These are phyloP conservation scores for Chloromyia formosa DNA, from an alignment of 2,888 invertebrate genomes.

Conservation along the genomic window DNA sequence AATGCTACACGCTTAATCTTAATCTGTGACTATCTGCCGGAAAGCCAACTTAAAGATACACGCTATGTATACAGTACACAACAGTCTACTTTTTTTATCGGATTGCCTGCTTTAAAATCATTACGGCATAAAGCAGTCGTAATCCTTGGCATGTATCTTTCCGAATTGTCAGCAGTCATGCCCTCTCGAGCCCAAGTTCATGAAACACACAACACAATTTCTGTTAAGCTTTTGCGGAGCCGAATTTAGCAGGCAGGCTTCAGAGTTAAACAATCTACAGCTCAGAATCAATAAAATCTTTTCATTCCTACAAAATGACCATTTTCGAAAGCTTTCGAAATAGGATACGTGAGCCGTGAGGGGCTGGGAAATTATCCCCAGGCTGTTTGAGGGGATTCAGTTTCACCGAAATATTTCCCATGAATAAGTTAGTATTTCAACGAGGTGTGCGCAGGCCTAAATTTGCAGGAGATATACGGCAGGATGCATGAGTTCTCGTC, in stretches of 20 bases:
- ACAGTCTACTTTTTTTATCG: too few relatives aligned
- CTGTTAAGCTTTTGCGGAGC: slow-evolving; percentile 8
- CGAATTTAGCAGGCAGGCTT: background rate
- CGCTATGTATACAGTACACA: too few relatives aligned
- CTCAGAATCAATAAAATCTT: slow-evolving; percentile 25
- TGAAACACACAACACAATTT: slow-evolving; percentile 25
- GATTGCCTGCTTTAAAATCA: slow-evolving; percentile 13
- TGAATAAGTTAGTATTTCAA: background rate
- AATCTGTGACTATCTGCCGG: too few relatives aligned
- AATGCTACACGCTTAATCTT: too few relatives aligned
- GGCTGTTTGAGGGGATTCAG: background rate
- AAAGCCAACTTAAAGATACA: too few relatives aligned
- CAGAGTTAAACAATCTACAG: background rate
- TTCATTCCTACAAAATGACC: background rate
- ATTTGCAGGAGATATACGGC: background rate
- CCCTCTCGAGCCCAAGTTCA: background rate
- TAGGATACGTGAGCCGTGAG: background rate
- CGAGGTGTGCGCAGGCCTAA: background rate
- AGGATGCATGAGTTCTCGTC: too few relatives aligned
- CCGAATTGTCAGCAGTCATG: slow-evolving; percentile 14
- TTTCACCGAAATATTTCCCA: background rate
- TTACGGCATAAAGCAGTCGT: slow-evolving; percentile 2
- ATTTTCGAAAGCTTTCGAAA: slow-evolving; percentile 13
- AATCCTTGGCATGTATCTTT: background rate
- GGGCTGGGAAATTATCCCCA: too few relatives aligned